Percentiles rank a stretch among this genome's conserved stretches.
These are phyloP conservation scores for Pangasius sanitwongsei DNA, from an alignment of 2,797 vertebrate species.

Conservation along the genomic window DNA sequence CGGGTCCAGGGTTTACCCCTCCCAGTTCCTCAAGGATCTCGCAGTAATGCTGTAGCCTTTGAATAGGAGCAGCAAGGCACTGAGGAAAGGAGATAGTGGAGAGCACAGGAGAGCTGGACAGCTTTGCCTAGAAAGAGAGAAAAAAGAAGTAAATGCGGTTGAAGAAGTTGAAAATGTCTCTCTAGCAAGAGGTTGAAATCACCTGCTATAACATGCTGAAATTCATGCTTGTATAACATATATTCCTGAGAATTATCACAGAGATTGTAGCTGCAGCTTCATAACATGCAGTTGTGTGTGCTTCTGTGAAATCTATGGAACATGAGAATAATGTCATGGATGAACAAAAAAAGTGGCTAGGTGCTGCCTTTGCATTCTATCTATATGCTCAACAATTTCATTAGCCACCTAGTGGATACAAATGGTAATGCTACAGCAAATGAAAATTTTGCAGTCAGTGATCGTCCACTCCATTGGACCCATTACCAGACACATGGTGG, in stretches of 20 bases:
- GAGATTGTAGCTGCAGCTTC: background rate
- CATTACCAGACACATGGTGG: background rate
- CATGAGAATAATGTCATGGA: background rate
- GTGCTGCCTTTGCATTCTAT: background rate
- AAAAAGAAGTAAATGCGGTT: background rate
- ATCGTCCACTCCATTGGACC: background rate
- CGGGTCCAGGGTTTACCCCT: conserved; percentile 79
- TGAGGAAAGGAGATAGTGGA: conserved; percentile 75
- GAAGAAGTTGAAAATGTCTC: background rate
- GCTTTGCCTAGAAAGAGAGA: conserved; percentile 67
- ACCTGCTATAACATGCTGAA: background rate
- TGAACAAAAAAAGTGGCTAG: background rate
- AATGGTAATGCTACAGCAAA: background rate
- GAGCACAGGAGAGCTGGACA: conserved; percentile 68
- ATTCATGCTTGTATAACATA: background rate
- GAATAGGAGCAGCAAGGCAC: conserved; percentile 80
- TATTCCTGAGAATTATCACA: background rate
- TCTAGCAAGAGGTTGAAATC: background rate
- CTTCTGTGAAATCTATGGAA: background rate
- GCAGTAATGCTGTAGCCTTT: conserved; percentile 83
- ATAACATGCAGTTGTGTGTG: background rate
- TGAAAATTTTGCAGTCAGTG: conserved; percentile 4
- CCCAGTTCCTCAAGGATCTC: conserved; percentile 84
- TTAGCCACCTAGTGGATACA: conserved; percentile 60
- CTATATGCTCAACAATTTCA: background rate